A percentile compares a stretch with the other conserved stretches of the same genome.
Evolutionary conservation across 2,113 vertebrate genomes (phyloP).

Genomic region (Mugil cephalus): DNA sequence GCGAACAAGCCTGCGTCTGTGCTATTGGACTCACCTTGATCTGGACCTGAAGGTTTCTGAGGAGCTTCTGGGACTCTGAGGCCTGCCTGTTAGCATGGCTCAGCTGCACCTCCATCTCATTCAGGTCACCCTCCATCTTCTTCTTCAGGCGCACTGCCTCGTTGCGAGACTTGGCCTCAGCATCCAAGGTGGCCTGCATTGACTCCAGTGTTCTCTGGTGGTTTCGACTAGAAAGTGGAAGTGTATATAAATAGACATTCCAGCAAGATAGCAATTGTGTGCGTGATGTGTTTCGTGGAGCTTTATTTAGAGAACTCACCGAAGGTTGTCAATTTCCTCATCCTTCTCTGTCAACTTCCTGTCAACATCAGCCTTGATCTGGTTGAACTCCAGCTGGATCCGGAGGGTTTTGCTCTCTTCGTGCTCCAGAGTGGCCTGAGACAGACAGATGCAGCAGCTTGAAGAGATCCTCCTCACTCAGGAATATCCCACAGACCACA

Average conservation of each 20-base stretch:
- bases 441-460: slow-evolving; percentile 1
- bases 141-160: slow-evolving; percentile 93
- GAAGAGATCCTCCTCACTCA: background rate
- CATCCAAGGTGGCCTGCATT: slow-evolving; percentile 91
- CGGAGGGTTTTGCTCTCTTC: slow-evolving; percentile 94
- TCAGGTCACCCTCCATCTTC: slow-evolving; percentile 96
- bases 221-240: slow-evolving; percentile 82
- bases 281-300: background rate
- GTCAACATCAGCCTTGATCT: slow-evolving; percentile 93
- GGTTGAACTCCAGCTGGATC: slow-evolving; percentile 93
- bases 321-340: slow-evolving; percentile 91
- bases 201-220: slow-evolving; percentile 92
- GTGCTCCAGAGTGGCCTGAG: slow-evolving; percentile 91
- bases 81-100: slow-evolving; percentile 91
- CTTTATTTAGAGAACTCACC: slow-evolving; percentile 76
- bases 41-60: slow-evolving; percentile 89
- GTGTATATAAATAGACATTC: background rate
- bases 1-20: too few relatives aligned
- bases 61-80: slow-evolving; percentile 88
- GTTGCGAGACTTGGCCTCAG: slow-evolving; percentile 90
- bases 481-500: background rate
- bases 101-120: slow-evolving; percentile 94
- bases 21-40: slow-evolving; percentile 86
- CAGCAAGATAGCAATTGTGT: background rate
- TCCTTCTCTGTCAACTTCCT: slow-evolving; percentile 94